A percentile compares a stretch with the other conserved stretches of the same genome.
phyloP scores from a whole-genome alignment of 1,140 invertebrate species.

The Phthorimaea operculella region DNA sequence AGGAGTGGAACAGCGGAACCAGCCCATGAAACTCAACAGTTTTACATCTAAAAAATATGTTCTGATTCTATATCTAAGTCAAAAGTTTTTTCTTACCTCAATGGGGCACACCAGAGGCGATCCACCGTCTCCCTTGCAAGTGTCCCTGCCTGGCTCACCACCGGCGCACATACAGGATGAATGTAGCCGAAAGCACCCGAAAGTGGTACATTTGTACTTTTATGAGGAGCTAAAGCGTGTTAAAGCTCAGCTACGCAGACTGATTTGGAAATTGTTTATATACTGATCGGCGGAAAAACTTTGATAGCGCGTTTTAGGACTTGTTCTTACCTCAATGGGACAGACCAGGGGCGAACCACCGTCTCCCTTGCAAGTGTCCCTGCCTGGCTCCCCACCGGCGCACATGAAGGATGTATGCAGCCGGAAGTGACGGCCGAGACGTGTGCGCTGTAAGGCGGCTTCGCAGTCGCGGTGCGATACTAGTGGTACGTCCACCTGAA shows the following conservation, averaged over 20 bases:
- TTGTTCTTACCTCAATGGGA: slow-evolving; percentile 58
- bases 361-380: slow-evolving; percentile 76
- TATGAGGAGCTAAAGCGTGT: no score
- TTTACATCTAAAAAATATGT: no score
- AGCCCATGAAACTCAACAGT: no score
- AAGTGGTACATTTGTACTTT: no score
- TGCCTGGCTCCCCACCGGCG: slow-evolving; percentile 74
- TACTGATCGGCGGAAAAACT: no score
- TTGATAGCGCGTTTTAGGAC: no score
- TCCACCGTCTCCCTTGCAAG: slow-evolving; percentile 71
- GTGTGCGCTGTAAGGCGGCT: slow-evolving; percentile 67
- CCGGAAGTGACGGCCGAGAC: slow-evolving; percentile 72
- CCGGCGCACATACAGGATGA: slow-evolving; percentile 81
- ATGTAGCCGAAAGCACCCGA: slow-evolving; percentile 76
- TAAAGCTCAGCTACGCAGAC: no score
- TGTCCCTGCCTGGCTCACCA: slow-evolving; percentile 72
- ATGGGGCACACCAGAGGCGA: slow-evolving; percentile 79
- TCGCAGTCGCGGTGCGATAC: slow-evolving; percentile 68
- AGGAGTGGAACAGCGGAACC: no score
- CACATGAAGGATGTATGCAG: slow-evolving; percentile 79
- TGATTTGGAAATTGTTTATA: no score
- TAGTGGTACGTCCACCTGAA: slow-evolving; percentile 69
- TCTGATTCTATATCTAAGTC: no score
- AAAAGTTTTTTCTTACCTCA: no score
- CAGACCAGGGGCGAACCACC: slow-evolving; percentile 77